phyloP scores from a whole-genome alignment of 1,140 invertebrate genomes.

The Drosophila nasuta region DNA sequence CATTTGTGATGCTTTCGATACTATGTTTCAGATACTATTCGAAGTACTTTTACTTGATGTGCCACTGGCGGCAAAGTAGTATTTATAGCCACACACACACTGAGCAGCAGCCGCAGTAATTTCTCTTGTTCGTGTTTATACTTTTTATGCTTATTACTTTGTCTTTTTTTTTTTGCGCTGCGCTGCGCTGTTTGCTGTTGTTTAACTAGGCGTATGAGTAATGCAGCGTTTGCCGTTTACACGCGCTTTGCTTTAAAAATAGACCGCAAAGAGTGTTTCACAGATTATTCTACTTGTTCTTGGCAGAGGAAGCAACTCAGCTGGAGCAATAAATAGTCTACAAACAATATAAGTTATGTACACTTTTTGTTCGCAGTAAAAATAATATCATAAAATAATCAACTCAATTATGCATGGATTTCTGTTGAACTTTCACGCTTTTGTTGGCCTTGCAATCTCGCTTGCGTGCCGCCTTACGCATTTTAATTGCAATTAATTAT shows the following conservation, averaged over 20 bases:
- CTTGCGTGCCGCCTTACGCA: conserved; percentile 16
- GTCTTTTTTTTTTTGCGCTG: conserved; percentile 37
- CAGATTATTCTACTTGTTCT: conserved; percentile 50
- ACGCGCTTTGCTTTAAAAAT: conserved; percentile 62
- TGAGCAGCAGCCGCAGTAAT: neutral
- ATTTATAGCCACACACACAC: conserved; percentile 30
- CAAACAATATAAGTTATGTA: neutral
- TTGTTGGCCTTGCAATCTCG: conserved; percentile 4
- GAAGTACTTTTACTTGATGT: conserved; percentile 15
- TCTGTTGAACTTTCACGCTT: conserved; percentile 40
- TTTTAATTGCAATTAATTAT: conserved; percentile 74
- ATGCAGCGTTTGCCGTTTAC: conserved; percentile 34
- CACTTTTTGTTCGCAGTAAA: neutral
- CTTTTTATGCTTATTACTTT: conserved; percentile 46
- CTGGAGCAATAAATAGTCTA: neutral
- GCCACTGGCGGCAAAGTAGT: conserved; percentile 7
- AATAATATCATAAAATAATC: conserved; percentile 37
- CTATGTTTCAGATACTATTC: conserved; percentile 27
- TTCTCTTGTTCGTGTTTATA: conserved; percentile 15
- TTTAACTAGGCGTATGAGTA: conserved; percentile 70
- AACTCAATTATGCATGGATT: conserved; percentile 53
- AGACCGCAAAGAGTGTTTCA: conserved; percentile 45
- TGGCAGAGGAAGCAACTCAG: conserved; percentile 36
- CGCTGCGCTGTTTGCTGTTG: conserved; percentile 19
- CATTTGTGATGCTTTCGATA: conserved; percentile 57